Percentiles rank a stretch among this genome's conserved stretches.
phyloP scores from a whole-genome alignment of 1,140 invertebrate species.

The Charaxes varanes region DNA sequence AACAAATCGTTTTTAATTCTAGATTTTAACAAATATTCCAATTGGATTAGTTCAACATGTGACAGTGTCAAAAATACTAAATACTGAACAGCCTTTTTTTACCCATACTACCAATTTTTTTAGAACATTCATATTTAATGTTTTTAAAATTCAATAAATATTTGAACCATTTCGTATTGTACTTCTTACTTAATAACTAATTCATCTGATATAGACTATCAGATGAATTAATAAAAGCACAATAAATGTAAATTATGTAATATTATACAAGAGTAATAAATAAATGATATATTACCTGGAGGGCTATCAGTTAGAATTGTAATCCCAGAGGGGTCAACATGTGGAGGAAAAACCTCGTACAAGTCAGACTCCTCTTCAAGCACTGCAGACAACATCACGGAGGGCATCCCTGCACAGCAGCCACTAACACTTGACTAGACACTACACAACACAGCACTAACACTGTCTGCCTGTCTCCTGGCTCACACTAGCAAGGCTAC shows the following conservation, averaged over 20 bases:
- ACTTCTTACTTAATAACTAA: too few species aligned
- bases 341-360: constrained; percentile 82
- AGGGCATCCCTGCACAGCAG: constrained; percentile 63
- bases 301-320: constrained; percentile 76
- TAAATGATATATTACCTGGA: constrained; percentile 44
- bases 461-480: constrained; percentile 43
- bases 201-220: too few species aligned
- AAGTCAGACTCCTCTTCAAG: constrained; percentile 83
- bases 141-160: too few species aligned
- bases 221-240: too few species aligned
- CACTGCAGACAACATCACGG: constrained; percentile 74
- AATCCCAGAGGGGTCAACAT: constrained; percentile 82
- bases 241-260: not conserved
- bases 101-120: too few species aligned
- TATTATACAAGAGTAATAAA: not conserved
- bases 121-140: too few species aligned
- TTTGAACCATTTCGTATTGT: too few species aligned
- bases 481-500: constrained; percentile 55
- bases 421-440: constrained; percentile 61
- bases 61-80: too few species aligned
- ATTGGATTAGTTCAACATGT: too few species aligned
- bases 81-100: too few species aligned
- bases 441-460: constrained; percentile 63
- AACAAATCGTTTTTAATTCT: too few species aligned
- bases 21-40: too few species aligned